phyloP scores from a whole-genome alignment of 2,888 invertebrate species.

The Ischnus inquisitorius region DNA sequence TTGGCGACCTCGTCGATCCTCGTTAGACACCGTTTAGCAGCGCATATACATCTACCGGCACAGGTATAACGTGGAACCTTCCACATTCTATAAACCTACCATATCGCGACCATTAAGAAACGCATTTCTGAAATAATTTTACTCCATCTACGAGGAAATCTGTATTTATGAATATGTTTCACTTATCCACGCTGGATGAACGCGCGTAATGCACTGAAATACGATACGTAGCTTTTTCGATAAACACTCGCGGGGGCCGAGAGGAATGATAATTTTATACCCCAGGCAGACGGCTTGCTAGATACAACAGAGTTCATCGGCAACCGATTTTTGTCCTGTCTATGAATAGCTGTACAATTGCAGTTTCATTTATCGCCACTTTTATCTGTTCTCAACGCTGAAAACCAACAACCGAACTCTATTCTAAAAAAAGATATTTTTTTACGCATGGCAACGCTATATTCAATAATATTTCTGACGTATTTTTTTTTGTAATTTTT shows the following conservation, averaged over 20 bases:
- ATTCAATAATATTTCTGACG: no score
- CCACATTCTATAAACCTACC: slow-evolving; percentile 19
- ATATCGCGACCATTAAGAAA: slow-evolving; percentile 20
- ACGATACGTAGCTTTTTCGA: slow-evolving; percentile 15
- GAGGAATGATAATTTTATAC: background rate
- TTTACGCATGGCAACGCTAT: no score
- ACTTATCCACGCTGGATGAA: slow-evolving; percentile 46
- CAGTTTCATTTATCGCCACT: background rate
- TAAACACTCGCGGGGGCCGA: background rate
- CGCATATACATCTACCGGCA: slow-evolving; percentile 1
- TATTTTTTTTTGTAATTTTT: no score
- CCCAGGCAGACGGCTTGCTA: background rate
- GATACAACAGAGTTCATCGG: slow-evolving; percentile 66
- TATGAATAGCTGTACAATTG: background rate
- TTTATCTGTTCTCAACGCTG: no score
- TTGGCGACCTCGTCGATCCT: slow-evolving; percentile 56
- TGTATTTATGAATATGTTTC: slow-evolving; percentile 42
- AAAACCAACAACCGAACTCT: no score
- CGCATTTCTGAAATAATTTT: slow-evolving; percentile 45
- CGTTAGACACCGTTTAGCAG: slow-evolving; percentile 52
- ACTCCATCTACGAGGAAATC: slow-evolving; percentile 37
- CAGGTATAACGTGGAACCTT: slow-evolving; percentile 8
- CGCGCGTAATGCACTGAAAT: slow-evolving; percentile 28
- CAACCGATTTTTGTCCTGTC: background rate
- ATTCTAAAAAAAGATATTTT: no score